Evolutionary conservation across 2,113 vertebrate species (phyloP).

Genomic region (Ictidomys tridecemlineatus): DNA sequence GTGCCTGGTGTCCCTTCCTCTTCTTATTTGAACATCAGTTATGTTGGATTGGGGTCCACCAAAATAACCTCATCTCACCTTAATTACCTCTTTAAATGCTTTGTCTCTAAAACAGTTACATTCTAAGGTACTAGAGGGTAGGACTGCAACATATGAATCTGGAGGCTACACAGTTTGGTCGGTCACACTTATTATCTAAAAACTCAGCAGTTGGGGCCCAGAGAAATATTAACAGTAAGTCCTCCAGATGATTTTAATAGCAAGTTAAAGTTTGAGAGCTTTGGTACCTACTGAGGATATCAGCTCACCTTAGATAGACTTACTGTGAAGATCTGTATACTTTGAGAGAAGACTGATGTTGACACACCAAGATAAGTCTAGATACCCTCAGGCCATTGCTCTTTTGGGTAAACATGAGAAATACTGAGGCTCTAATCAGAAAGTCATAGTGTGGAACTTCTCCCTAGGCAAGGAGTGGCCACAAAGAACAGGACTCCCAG

Average conservation of each 20-base stretch:
- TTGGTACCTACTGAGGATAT: not conserved
- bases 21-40: not conserved
- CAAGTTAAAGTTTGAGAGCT: not conserved
- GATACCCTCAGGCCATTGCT: not conserved
- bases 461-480: not conserved
- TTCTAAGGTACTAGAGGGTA: not conserved
- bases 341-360: not conserved
- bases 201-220: not conserved
- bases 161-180: not conserved
- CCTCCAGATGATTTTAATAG: not conserved
- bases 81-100: not conserved
- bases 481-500: not conserved
- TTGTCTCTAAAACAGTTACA: not conserved
- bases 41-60: not conserved
- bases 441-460: not conserved
- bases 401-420: conserved; percentile 5
- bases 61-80: not conserved
- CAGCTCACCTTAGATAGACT: not conserved
- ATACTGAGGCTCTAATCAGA: not conserved
- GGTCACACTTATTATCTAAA: not conserved
- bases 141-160: not conserved
- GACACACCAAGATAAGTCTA: not conserved
- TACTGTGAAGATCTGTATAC: not conserved
- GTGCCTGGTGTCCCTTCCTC: not conserved
- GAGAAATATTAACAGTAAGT: not conserved